Evolutionary conservation across 2,797 vertebrate genomes (phyloP).

Genomic region (Sphenodon punctatus): DNA sequence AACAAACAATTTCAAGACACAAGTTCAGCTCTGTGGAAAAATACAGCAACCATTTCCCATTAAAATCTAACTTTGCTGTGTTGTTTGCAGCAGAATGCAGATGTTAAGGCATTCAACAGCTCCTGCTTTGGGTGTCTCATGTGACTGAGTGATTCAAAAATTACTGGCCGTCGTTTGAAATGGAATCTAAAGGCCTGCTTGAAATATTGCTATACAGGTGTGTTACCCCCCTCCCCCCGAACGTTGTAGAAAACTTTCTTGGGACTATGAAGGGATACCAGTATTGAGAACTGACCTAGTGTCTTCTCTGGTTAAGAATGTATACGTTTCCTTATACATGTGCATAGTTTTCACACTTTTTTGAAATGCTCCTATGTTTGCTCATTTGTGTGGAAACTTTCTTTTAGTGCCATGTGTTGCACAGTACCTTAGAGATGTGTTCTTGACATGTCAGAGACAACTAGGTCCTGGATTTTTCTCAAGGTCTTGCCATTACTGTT

Average conservation of each 20-base stretch:
- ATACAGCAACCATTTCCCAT: slow-evolving; percentile 10
- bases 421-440: slow-evolving; percentile 21
- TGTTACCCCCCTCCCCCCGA: too few relatives aligned
- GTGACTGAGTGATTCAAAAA: slow-evolving; percentile 30
- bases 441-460: slow-evolving; percentile 55
- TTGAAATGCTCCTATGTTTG: slow-evolving; percentile 64
- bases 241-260: too few relatives aligned
- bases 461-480: slow-evolving; percentile 32
- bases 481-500: slow-evolving; percentile 27
- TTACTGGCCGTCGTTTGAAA: slow-evolving; percentile 53
- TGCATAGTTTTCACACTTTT: slow-evolving; percentile 36
- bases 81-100: slow-evolving; percentile 48
- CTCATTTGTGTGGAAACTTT: slow-evolving; percentile 63
- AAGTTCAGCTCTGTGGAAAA: slow-evolving; percentile 12
- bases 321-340: slow-evolving; percentile 36
- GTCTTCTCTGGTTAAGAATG: slow-evolving; percentile 36
- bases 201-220: slow-evolving; percentile 38
- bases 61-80: slow-evolving; percentile 42
- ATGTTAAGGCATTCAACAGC: slow-evolving; percentile 48
- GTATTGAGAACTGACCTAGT: slow-evolving; percentile 58
- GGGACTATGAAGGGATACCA: too few relatives aligned
- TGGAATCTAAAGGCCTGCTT: slow-evolving; percentile 61
- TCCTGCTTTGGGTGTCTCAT: slow-evolving; percentile 47
- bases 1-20: neutral
- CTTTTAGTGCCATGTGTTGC: slow-evolving; percentile 53